Conservation (phyloP, 2,113 vertebrate species). For the Heterocephalus glaber region DNA sequence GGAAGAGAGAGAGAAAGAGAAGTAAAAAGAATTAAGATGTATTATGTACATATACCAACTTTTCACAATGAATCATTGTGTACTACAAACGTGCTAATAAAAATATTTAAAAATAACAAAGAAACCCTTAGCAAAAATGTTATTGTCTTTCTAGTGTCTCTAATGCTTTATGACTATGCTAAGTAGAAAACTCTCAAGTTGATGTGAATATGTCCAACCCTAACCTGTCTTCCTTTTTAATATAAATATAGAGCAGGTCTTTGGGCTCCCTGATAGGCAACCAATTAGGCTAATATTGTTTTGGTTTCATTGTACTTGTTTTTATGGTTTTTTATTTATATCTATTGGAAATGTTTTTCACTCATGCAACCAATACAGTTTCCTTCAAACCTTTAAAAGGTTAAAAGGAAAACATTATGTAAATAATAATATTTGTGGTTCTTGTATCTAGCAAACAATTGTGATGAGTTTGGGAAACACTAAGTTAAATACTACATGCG, state of each 20-base stretch:
- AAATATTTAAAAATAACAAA: not conserved
- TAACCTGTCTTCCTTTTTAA: slow-evolving; percentile 27
- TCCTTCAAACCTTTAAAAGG: slow-evolving; percentile 36
- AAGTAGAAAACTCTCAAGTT: slow-evolving; percentile 6
- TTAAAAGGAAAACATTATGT: not conserved
- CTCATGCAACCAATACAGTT: not conserved
- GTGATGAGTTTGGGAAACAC: not conserved
- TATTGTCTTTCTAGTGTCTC: not conserved
- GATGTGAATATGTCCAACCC: not conserved
- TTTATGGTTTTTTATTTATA: slow-evolving; percentile 14
- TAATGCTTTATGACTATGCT: slow-evolving; percentile 3
- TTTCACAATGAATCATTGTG: not conserved
- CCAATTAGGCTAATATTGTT: not conserved
- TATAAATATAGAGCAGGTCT: not conserved
- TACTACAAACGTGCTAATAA: not conserved
- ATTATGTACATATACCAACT: not conserved
- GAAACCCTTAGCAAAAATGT: not conserved
- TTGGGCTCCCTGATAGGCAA: not conserved
- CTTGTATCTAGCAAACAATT: not conserved
- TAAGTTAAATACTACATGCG: not conserved
- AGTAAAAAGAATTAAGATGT: not conserved
- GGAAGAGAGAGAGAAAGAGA: not conserved
- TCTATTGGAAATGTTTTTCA: slow-evolving; percentile 29
- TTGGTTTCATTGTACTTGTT: slow-evolving; percentile 8
- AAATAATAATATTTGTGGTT: not conserved